Evolutionary conservation across 2,888 invertebrate genomes (phyloP).

Genomic region (Sthenelais limicola): DNA sequence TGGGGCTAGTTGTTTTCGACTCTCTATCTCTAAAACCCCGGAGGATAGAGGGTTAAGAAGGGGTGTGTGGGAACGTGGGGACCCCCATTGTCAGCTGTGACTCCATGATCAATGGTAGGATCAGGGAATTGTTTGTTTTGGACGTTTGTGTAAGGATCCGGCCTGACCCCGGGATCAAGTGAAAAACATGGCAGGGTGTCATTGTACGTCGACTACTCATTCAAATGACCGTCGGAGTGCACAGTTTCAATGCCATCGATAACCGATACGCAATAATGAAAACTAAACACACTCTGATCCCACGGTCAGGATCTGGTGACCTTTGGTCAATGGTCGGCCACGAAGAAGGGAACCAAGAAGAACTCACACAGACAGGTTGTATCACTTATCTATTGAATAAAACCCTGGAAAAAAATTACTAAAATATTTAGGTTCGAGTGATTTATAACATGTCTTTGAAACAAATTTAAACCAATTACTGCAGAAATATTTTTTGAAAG

Average conservation of each 20-base stretch:
- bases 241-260: constrained; percentile 18
- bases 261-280: constrained; percentile 33
- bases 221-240: neutral
- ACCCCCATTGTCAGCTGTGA: constrained; percentile 21
- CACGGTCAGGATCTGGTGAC: neutral
- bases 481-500: too few species aligned
- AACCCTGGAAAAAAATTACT: too few species aligned
- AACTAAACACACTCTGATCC: constrained; percentile 13
- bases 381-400: too few species aligned
- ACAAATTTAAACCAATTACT: too few species aligned
- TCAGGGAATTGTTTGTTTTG: constrained; percentile 12
- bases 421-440: too few species aligned
- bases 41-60: constrained; percentile 19
- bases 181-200: neutral
- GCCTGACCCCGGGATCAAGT: neutral
- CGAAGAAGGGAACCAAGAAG: neutral
- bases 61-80: neutral
- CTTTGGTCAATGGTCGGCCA: neutral
- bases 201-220: neutral
- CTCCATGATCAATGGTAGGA: constrained; percentile 26
- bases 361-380: too few species aligned
- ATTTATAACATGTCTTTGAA: too few species aligned
- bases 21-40: too few species aligned
- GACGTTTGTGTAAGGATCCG: constrained; percentile 7
- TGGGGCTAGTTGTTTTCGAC: neutral